These are phyloP conservation scores for Orthosia gracilis DNA, from an alignment of 2,888 invertebrate species.

Conservation along the genomic window DNA sequence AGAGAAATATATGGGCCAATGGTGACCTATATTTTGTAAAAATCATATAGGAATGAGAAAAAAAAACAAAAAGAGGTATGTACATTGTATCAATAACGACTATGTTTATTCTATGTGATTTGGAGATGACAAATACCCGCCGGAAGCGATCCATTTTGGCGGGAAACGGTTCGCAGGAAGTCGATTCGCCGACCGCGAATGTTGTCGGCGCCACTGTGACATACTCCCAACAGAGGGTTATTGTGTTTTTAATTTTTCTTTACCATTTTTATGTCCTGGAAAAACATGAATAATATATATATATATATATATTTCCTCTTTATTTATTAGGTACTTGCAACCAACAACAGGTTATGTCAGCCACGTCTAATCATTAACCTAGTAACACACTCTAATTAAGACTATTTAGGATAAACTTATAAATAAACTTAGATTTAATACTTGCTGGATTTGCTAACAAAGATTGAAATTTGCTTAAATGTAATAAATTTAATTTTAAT, in stretches of 20 bases:
- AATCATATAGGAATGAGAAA: too few species aligned
- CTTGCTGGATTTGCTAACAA: too few species aligned
- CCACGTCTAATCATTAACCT: too few species aligned
- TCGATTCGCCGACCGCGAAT: slow-evolving; percentile 90
- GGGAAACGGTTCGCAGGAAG: slow-evolving; percentile 90
- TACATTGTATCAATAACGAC: slow-evolving; percentile 58
- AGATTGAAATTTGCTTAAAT: too few species aligned
- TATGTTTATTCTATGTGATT: slow-evolving; percentile 75
- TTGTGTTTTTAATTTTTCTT: slow-evolving; percentile 67
- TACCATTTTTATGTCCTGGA: slow-evolving; percentile 55
- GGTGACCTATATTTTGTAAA: not conserved
- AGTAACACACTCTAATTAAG: too few species aligned
- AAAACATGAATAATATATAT: too few species aligned
- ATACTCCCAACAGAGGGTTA: slow-evolving; percentile 69
- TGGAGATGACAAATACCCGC: slow-evolving; percentile 89
- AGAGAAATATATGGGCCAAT: not conserved
- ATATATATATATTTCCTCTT: too few species aligned
- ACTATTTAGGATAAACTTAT: too few species aligned
- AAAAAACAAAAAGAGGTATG: slow-evolving; percentile 14
- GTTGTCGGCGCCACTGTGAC: slow-evolving; percentile 84
- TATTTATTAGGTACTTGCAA: too few species aligned
- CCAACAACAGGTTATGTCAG: too few species aligned
- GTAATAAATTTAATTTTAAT: too few species aligned
- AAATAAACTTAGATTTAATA: too few species aligned
- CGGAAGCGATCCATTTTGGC: slow-evolving; percentile 91